phyloP scores from a whole-genome alignment of 2,888 invertebrate species.

The Stenurella melanura region DNA sequence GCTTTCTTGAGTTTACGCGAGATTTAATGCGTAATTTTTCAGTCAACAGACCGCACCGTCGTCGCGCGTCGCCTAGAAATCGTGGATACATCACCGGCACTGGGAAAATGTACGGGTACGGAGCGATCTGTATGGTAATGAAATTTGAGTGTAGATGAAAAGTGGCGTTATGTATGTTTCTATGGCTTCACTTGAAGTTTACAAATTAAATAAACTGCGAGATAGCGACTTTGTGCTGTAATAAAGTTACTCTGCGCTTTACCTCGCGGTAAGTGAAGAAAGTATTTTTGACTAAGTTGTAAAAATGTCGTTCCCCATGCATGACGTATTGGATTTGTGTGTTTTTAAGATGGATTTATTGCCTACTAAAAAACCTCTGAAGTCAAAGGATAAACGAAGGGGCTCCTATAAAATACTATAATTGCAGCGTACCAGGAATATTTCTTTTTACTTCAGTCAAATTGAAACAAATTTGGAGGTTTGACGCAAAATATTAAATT shows the following conservation, averaged over 20 bases:
- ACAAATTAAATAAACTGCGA: constrained; percentile 23
- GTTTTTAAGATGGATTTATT: not conserved
- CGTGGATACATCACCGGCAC: not conserved
- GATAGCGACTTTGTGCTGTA: not conserved
- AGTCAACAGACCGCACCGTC: not conserved
- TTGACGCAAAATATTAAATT: too few relatives aligned
- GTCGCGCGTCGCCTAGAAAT: not conserved
- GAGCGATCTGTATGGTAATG: constrained; percentile 28
- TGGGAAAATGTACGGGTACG: not conserved
- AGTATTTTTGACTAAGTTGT: not conserved
- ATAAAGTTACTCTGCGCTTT: not conserved
- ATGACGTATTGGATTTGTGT: not conserved
- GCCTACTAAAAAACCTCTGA: not conserved
- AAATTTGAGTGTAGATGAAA: constrained; percentile 21
- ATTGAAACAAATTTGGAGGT: too few relatives aligned
- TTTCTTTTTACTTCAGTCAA: too few relatives aligned
- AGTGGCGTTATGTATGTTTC: constrained; percentile 5
- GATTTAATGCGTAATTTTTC: constrained; percentile 11
- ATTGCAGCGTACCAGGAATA: too few relatives aligned
- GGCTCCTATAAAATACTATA: not conserved
- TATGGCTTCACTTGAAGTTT: constrained; percentile 7
- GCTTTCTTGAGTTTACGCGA: not conserved
- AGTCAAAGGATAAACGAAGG: not conserved
- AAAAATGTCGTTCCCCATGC: not conserved
- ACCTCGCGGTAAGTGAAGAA: not conserved